A percentile compares a stretch with the other conserved stretches of the same genome.
Conservation (phyloP, 64 coral and sea anemone genomes). For the Montipora efflorescens region DNA sequence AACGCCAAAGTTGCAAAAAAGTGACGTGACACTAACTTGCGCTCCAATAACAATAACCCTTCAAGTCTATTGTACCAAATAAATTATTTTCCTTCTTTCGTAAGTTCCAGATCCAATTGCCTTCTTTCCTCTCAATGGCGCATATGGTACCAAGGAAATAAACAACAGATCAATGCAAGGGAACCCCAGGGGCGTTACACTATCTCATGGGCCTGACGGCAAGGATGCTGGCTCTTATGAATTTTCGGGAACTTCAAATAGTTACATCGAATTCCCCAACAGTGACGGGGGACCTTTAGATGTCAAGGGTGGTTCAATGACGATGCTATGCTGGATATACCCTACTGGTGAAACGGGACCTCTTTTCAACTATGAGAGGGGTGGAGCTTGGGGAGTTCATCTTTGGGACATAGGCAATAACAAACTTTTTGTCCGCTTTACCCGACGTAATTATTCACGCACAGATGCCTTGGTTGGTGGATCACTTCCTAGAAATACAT, state of each 20-base stretch:
- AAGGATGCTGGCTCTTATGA: slow-evolving; percentile 24
- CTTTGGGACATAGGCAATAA: not conserved
- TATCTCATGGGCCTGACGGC: not conserved
- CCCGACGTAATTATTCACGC: not conserved
- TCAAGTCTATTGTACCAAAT: too few relatives aligned
- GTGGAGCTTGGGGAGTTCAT: slow-evolving; percentile 14
- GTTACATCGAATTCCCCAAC: slow-evolving; percentile 33
- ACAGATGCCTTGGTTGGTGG: not conserved
- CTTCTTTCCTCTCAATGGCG: slow-evolving; percentile 2
- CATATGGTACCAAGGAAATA: slow-evolving; percentile 24
- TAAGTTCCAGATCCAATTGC: slow-evolving; percentile 17
- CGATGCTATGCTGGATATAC: slow-evolving; percentile 1
- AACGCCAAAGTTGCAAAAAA: too few relatives aligned
- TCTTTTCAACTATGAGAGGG: slow-evolving; percentile 8
- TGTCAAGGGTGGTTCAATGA: not conserved
- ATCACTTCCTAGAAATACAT: not conserved
- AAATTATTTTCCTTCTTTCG: too few relatives aligned
- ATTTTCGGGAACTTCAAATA: not conserved
- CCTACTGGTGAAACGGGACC: not conserved
- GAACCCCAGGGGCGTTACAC: not conserved
- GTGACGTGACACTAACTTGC: too few relatives aligned
- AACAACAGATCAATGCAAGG: not conserved
- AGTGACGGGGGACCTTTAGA: not conserved
- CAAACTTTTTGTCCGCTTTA: slow-evolving; percentile 2
- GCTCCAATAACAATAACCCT: too few relatives aligned